These are phyloP conservation scores for Rhizomys pruinosus DNA, from an alignment of 2,113 vertebrate genomes.

Conservation along the genomic window DNA sequence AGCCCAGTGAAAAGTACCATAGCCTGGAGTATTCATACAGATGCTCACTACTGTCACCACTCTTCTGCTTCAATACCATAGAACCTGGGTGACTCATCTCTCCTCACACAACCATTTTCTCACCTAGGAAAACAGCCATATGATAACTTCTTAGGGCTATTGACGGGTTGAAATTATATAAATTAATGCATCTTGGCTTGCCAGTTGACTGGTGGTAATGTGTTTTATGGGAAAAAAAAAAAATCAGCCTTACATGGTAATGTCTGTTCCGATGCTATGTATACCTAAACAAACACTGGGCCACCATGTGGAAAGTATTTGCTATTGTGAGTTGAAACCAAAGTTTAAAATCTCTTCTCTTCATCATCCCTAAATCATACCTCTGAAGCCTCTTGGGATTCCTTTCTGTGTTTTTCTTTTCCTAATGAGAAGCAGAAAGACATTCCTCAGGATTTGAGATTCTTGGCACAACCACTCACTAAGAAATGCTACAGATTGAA, in stretches of 20 bases:
- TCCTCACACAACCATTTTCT: background rate
- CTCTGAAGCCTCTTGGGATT: background rate
- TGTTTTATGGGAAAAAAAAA: background rate
- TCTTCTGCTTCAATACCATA: background rate
- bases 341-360: constrained; percentile 6
- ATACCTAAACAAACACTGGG: background rate
- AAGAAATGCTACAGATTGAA: background rate
- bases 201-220: background rate
- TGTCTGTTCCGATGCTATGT: background rate
- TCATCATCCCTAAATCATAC: background rate
- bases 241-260: background rate
- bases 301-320: background rate
- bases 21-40: background rate
- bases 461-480: background rate
- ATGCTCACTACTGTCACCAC: background rate
- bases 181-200: background rate
- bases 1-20: background rate
- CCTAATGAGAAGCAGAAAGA: background rate
- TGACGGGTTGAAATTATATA: background rate
- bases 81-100: background rate
- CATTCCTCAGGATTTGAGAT: background rate
- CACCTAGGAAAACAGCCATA: background rate
- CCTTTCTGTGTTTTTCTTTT: background rate
- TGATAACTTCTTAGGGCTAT: background rate
- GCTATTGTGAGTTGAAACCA: background rate